phyloP scores from a whole-genome alignment of 2,888 invertebrate species.

The Melanchra persicariae region DNA sequence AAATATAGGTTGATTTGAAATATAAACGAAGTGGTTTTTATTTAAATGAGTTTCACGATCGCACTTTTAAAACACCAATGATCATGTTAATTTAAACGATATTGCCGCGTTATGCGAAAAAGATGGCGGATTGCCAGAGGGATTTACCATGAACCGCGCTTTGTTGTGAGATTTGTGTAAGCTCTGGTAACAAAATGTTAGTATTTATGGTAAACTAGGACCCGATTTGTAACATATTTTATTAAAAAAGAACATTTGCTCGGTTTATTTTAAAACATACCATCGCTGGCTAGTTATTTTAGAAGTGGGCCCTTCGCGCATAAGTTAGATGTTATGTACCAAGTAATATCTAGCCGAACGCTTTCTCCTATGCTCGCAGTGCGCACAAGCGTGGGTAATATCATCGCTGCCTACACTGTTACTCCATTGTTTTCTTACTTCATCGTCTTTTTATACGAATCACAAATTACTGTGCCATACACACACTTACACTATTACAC shows the following conservation, averaged over 20 bases:
- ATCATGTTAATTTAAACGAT: conserved; percentile 73
- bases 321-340: conserved; percentile 28
- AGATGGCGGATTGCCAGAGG: conserved; percentile 76
- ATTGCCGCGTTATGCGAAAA: conserved; percentile 70
- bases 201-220: conserved; percentile 53
- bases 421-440: conserved; percentile 78
- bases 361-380: conserved; percentile 79
- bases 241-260: background rate
- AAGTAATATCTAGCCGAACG: conserved; percentile 63
- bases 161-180: conserved; percentile 65
- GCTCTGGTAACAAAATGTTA: conserved; percentile 57
- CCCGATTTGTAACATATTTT: conserved; percentile 18
- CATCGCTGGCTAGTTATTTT: background rate
- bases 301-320: conserved; percentile 42
- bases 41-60: conserved; percentile 63
- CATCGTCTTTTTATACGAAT: conserved; percentile 69
- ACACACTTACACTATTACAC: conserved; percentile 38
- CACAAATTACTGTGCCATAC: conserved; percentile 54
- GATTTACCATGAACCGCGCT: conserved; percentile 70
- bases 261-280: background rate
- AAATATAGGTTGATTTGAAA: conserved; percentile 55
- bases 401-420: conserved; percentile 73
- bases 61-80: conserved; percentile 70
- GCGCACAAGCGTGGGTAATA: conserved; percentile 82
- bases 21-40: conserved; percentile 57